Percentiles rank a stretch among this genome's conserved stretches.
These are phyloP conservation scores for Battus philenor DNA, from an alignment of 1,140 invertebrate genomes.

Conservation along the genomic window DNA sequence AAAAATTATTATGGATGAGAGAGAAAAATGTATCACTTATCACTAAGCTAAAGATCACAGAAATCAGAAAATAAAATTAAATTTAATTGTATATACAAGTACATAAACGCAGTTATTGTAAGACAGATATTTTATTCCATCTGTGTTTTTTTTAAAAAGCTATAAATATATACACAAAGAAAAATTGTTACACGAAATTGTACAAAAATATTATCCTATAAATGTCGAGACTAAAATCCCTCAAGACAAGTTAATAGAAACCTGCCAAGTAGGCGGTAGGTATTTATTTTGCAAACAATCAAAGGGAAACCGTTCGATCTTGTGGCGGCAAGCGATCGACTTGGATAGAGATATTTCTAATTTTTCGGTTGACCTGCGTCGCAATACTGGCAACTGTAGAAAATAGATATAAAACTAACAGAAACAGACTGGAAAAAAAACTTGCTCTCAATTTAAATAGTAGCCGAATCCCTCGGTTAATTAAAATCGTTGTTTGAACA, in stretches of 20 bases:
- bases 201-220: too few relatives aligned
- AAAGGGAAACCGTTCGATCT: conserved; percentile 11
- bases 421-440: conserved; percentile 54
- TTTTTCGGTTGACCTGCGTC: conserved; percentile 61
- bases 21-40: too few relatives aligned
- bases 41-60: too few relatives aligned
- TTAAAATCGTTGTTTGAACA: conserved; percentile 35
- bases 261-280: background rate
- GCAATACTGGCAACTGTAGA: conserved; percentile 41
- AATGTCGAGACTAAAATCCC: conserved; percentile 10
- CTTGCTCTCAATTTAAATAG: conserved; percentile 34
- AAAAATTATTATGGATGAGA: too few relatives aligned
- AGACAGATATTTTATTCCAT: too few relatives aligned
- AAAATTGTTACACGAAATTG: too few relatives aligned
- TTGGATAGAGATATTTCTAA: conserved; percentile 68
- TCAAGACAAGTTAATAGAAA: conserved; percentile 15
- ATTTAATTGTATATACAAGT: too few relatives aligned
- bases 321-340: conserved; percentile 31
- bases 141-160: too few relatives aligned
- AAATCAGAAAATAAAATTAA: too few relatives aligned
- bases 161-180: too few relatives aligned
- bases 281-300: conserved; percentile 20
- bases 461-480: conserved; percentile 33
- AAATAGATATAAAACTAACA: conserved; percentile 58
- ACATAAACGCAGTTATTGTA: too few relatives aligned